Evolutionary conservation across 37 sponge, comb jelly and placozoan genomes (phyloP), one percentile per base, ranked within the genome.

Genomic region (Cladorhizidae sp.): DNA sequence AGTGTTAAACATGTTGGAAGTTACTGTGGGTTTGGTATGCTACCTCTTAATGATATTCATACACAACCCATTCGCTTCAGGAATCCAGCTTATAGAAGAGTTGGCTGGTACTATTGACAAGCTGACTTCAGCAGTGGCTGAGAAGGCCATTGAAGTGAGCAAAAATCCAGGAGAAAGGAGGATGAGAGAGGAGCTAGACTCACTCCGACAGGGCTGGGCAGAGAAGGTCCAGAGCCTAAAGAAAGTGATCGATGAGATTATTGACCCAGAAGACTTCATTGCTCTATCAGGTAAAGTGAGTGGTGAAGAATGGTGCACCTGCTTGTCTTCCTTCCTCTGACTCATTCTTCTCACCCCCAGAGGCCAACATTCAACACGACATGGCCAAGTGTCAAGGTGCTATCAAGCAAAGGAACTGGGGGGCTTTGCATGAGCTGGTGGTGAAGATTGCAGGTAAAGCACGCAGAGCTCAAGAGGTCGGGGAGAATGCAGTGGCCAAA

Each of bases 231-330:
- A 84, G 70, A 55, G 79, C 43, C 78, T 95, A 43, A 93, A 91
- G 2, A 21, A 36, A 21, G 82, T 90, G 21, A 70, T 92, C 17
- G 93, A 95, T 81, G 93, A 92, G 2, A 74, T 95, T 21, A 86
- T 88, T 35, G 88, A 90, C 49, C 79, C 87, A 7, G 74, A 83
- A 21, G 93, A 95, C 35, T 89, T 92, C 64, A 76, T 92, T 25
- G 73, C 81, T 50, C 78, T 84, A 9, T 84, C 89, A 59, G 89
- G 93, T 92, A 63, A 40, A 70, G 38, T 29, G n/a, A n/a, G n/a
- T n/a, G n/a, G n/a, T n/a, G n/a, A n/a, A n/a, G 12, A 5, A 51
- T 72, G 32, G 22, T 63, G 9, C 55, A 54, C 55, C 17, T 69
- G 41, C n/a, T n/a, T 25, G 33, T 36, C 42, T 23, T 9, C 20